These are phyloP conservation scores for Cuculus canorus DNA, from an alignment of 2,797 vertebrate genomes.

Conservation along the genomic window DNA sequence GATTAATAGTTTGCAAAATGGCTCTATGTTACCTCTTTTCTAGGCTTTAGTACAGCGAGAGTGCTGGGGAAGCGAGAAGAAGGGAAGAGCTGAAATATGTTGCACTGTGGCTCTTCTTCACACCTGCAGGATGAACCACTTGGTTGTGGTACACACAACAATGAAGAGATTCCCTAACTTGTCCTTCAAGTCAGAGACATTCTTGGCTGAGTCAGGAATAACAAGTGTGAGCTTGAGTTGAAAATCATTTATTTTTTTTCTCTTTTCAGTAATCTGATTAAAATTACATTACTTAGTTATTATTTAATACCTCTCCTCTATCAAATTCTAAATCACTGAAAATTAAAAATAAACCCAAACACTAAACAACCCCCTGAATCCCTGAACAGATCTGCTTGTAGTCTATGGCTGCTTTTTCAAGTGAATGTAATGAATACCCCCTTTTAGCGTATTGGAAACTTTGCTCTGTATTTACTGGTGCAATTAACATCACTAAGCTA, in stretches of 20 bases:
- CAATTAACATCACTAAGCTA: background rate
- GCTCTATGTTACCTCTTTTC: background rate
- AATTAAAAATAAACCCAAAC: background rate
- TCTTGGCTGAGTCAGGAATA: background rate
- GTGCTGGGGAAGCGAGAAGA: background rate
- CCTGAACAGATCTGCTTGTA: background rate
- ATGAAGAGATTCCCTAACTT: background rate
- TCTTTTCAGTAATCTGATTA: background rate
- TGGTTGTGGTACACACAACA: background rate
- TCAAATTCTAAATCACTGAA: background rate
- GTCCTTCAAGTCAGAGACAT: background rate
- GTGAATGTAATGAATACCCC: background rate
- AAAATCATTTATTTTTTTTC: background rate
- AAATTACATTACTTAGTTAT: background rate
- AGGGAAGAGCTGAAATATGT: background rate
- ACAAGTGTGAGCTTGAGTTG: background rate
- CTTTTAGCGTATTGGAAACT: background rate
- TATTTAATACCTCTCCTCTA: background rate
- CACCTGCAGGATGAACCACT: background rate
- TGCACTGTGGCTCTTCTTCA: background rate
- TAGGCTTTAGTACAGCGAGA: background rate
- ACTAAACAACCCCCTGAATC: background rate
- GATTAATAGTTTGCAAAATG: background rate
- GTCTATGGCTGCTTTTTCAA: background rate
- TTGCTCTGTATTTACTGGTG: background rate